These are phyloP conservation scores for Oophaga pumilio DNA, from an alignment of 2,113 vertebrate species.

Conservation along the genomic window DNA sequence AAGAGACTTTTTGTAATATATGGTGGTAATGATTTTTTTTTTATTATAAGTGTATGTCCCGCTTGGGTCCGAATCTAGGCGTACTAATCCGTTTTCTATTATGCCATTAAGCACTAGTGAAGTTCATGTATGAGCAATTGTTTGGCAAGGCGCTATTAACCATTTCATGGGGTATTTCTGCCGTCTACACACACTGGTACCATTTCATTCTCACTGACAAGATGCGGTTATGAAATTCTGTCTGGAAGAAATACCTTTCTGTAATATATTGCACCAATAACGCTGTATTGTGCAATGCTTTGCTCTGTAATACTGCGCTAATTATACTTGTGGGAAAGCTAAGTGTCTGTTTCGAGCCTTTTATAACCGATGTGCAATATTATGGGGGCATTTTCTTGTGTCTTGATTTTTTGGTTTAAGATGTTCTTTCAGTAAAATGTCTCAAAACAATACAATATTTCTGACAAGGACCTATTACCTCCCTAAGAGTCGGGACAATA, in stretches of 20 bases:
- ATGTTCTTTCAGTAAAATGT: neutral
- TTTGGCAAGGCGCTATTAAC: neutral
- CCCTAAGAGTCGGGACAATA: too few relatives aligned
- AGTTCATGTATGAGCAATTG: neutral
- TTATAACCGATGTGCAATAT: neutral
- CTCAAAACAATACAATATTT: neutral
- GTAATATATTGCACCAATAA: conserved; percentile 53
- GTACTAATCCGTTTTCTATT: neutral
- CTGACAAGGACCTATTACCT: conserved; percentile 1
- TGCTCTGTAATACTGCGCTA: conserved; percentile 4
- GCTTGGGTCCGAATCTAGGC: neutral
- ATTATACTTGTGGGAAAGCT: conserved; percentile 37
- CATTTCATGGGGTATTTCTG: neutral
- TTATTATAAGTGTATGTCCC: neutral
- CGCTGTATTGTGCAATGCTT: neutral
- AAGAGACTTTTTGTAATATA: neutral
- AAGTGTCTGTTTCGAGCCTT: conserved; percentile 3
- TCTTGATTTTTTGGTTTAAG: conserved; percentile 32
- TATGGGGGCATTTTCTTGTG: neutral
- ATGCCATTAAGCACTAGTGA: neutral
- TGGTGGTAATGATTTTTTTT: neutral
- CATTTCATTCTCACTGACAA: neutral
- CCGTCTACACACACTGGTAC: neutral
- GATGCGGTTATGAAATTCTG: conserved; percentile 28
- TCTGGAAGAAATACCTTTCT: conserved; percentile 29